Percentiles rank a stretch among this genome's conserved stretches.
These are phyloP conservation scores for Rotaria sp. DNA, from an alignment of 2,888 invertebrate genomes.

Conservation along the genomic window DNA sequence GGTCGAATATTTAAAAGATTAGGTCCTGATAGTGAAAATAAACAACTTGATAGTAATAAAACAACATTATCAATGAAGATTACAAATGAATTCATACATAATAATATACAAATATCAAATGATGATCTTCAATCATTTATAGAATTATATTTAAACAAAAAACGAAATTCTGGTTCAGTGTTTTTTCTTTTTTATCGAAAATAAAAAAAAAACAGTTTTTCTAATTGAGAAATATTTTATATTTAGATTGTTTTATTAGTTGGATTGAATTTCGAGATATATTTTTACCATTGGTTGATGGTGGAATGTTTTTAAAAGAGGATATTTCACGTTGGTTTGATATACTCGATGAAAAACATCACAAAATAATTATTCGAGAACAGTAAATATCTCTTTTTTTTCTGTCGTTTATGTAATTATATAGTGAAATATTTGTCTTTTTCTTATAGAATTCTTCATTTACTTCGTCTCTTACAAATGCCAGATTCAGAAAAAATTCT, in stretches of 20 bases:
- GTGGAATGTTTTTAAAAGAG: neutral
- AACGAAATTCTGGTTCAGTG: neutral
- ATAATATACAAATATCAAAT: neutral
- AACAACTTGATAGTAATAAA: neutral
- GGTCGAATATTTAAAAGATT: neutral
- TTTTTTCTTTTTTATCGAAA: neutral
- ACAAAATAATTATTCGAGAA: neutral
- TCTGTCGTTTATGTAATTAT: no score
- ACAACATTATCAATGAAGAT: neutral
- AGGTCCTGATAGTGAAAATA: neutral
- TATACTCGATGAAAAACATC: neutral
- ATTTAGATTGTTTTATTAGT: neutral
- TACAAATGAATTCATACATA: neutral
- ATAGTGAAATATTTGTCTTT: no score
- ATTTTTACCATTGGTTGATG: neutral
- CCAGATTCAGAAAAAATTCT: neutral
- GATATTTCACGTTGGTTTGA: neutral
- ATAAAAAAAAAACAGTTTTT: neutral
- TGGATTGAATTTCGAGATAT: conserved; percentile 11
- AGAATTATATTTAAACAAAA: neutral
- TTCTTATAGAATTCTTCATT: neutral
- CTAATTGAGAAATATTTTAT: neutral
- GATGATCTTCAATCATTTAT: neutral
- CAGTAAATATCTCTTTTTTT: neutral
- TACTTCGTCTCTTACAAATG: neutral